These are phyloP conservation scores for Toxotes chatareus DNA, from an alignment of 2,113 vertebrate species.

Conservation along the genomic window DNA sequence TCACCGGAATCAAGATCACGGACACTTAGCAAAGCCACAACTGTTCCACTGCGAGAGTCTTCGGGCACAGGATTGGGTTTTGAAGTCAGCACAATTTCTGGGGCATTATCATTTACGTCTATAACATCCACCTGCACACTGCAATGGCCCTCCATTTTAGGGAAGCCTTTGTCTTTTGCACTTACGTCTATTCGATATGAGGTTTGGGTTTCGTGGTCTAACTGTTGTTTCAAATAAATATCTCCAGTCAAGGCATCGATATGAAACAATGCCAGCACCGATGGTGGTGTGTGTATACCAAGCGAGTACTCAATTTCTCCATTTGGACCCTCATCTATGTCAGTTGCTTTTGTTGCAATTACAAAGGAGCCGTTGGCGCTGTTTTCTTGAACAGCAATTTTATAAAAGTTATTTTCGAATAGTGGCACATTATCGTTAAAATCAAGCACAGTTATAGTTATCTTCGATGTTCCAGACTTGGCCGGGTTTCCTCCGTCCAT, in stretches of 20 bases:
- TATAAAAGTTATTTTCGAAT: slow-evolving; percentile 84
- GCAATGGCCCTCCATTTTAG: slow-evolving; percentile 80
- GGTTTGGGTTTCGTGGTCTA: slow-evolving; percentile 71
- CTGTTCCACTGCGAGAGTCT: slow-evolving; percentile 65
- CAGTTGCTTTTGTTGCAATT: slow-evolving; percentile 65
- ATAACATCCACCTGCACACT: slow-evolving; percentile 68
- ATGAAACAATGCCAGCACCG: too few species aligned
- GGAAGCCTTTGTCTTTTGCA: slow-evolving; percentile 76
- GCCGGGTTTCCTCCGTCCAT: slow-evolving; percentile 76
- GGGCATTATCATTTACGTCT: slow-evolving; percentile 86
- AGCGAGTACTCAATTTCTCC: slow-evolving; percentile 75
- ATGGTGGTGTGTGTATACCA: slow-evolving; percentile 51
- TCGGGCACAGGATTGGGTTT: slow-evolving; percentile 61
- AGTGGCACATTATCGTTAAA: slow-evolving; percentile 90
- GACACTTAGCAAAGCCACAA: slow-evolving; percentile 70
- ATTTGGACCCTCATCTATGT: slow-evolving; percentile 79
- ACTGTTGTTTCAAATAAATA: slow-evolving; percentile 44
- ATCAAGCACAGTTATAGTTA: slow-evolving; percentile 78
- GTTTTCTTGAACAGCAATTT: too few species aligned
- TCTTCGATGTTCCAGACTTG: slow-evolving; percentile 66
- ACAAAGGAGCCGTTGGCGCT: too few species aligned
- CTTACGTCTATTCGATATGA: slow-evolving; percentile 63
- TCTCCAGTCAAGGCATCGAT: slow-evolving; percentile 64
- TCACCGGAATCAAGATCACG: slow-evolving; percentile 70
- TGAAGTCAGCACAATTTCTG: slow-evolving; percentile 83